Evolutionary conservation across 2,113 vertebrate genomes (phyloP), one percentile per base, ranked within the genome.

Genomic region (Actenoides hombroni): DNA sequence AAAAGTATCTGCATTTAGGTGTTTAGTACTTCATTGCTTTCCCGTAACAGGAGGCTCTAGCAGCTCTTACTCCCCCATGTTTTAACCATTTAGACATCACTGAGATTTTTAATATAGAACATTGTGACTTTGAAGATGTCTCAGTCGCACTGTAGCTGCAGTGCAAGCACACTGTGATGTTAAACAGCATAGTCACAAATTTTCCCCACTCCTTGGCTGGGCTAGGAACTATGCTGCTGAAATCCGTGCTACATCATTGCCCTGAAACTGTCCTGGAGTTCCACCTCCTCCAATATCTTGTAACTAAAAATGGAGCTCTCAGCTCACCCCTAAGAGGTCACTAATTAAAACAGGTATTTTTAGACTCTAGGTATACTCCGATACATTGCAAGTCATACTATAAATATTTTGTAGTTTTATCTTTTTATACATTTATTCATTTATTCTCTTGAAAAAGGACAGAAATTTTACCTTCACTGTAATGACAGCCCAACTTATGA

Each of bases 341-440:
- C 88, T 96, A 96, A 97, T 96, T 97, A 96, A 92, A 94, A 84
- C 2, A 7, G 1, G 5, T 95, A 95, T 94, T 96, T 95, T 97
- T 96, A 96, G 95, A 89, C 9, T 11, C 42, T 64, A 57, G 51
- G 68, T 92, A 94, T 93, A 78, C 24, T 83, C 61, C 69, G 70
- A 78, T 79, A 93, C 39, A 49, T 53, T 79, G 61, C 60, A 68
- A 80, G 31, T 65, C 80, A 92, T 61, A 79, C 74, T 87, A 91
- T 76, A 89, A 94, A 86, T 96, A 93, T 81, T 78, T 76, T 18
- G 35, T 61, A 61, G 21, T 5, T 83, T 92, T 95, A 86, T 94
- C 96, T 95, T 96, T 57, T 73, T 46, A 54, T 42, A 73, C 31
- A 65, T 73, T 81, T 63, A 82, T 10, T 35, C 31, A 65, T 73